These are phyloP conservation scores for Petrolisthes cinctipes DNA, from an alignment of 2,888 invertebrate genomes.

Conservation along the genomic window DNA sequence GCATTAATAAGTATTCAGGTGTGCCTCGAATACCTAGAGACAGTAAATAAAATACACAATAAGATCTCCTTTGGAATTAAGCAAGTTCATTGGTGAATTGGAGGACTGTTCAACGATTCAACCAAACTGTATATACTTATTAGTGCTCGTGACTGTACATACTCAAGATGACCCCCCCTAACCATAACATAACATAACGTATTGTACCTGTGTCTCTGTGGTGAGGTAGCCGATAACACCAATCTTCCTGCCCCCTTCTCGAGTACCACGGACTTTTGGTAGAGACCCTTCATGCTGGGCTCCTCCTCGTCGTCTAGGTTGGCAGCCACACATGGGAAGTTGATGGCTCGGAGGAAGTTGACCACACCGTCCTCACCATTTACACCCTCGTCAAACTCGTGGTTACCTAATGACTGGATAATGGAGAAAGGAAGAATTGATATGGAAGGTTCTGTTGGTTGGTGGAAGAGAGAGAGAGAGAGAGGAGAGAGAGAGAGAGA, in stretches of 20 bases:
- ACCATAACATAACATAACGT: too few relatives aligned
- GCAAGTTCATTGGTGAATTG: background rate
- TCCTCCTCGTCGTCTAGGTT: constrained; percentile 82
- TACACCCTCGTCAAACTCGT: constrained; percentile 86
- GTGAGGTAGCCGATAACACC: constrained; percentile 85
- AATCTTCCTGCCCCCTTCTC: constrained; percentile 75
- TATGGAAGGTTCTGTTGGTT: background rate
- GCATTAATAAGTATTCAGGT: too few relatives aligned
- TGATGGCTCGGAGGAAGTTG: constrained; percentile 78
- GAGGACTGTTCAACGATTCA: background rate
- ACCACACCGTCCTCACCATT: constrained; percentile 79
- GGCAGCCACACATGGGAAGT: constrained; percentile 79
- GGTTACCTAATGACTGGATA: constrained; percentile 84
- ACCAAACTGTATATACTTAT: too few relatives aligned
- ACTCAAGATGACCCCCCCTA: too few relatives aligned
- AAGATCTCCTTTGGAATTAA: background rate
- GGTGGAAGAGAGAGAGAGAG: background rate
- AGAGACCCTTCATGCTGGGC: constrained; percentile 72
- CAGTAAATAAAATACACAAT: too few relatives aligned
- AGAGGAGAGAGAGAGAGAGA: constrained; percentile 1
- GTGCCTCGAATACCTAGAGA: too few relatives aligned
- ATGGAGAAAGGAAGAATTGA: background rate
- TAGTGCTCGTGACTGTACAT: too few relatives aligned
- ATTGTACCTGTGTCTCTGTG: constrained; percentile 76
- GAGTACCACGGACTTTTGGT: constrained; percentile 78